Evolutionary conservation across 2,113 vertebrate species (phyloP), one percentile per base, ranked within the genome.

Genomic region (Puffinus mauretanicus): DNA sequence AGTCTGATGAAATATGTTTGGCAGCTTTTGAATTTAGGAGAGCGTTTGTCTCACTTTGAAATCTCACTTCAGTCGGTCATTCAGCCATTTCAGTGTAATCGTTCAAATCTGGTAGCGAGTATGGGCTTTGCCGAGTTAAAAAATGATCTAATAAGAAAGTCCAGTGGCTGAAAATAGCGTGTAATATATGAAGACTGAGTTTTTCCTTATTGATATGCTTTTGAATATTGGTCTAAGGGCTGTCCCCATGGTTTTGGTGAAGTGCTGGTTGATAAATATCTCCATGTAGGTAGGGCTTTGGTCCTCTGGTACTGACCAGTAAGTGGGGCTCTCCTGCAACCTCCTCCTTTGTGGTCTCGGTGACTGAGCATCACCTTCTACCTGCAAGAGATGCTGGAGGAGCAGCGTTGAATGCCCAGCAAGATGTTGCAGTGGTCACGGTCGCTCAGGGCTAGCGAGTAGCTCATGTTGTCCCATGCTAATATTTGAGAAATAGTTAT

Each of bases 1-100:
- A 85, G 66, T 95, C 95, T 94, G 90, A 58, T 94, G 96, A 97
- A 97, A 90, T 95, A n/a, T 77, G 66, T 85, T 95, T 97, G 97
- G 95, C 95, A 96, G 93, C 91, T 96, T 94, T 96, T 86, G 88
- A 94, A 57, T 95, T 93, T 64, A 60, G 72, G 94, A 52, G 61
- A 64, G 86, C 18, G 72, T 90, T 93, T 91, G 92, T 93, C 86
- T 94, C 90, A 83, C 90, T 95, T 93, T 93, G 93, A 94, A 88
- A 95, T 93, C 93, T 96, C 96, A 57, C 90, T 92, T 82, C 78
- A 65, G 71, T 62, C 4, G 36, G 29, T 67, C 34, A 8, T 47
- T 91, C 49, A 72, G 64, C 76, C 89, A 25, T 87, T 70, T 67
- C 11, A 1, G 66, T 61, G 81, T 80, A 81, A 66, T 94, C 6